phyloP scores from a whole-genome alignment of 2,113 vertebrate species.

The Pelmatolapia mariae region DNA sequence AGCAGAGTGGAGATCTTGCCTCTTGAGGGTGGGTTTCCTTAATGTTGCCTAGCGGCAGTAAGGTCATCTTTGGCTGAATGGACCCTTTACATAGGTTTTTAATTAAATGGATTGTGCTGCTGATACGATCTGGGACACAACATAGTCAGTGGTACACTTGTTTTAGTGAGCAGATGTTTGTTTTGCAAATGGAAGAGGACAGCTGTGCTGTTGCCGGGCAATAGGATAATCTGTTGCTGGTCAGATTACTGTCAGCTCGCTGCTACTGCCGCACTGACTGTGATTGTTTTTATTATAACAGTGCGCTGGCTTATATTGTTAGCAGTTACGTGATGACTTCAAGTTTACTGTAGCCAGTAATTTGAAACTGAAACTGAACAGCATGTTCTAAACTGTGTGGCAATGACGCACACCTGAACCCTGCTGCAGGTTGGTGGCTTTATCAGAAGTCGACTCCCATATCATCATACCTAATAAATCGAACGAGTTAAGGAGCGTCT shows the following conservation, averaged over 20 bases:
- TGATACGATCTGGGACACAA: slow-evolving; percentile 29
- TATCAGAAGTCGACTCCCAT: accelerated
- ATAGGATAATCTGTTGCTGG: slow-evolving; percentile 57
- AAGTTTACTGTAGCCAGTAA: background rate
- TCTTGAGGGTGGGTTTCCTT: background rate
- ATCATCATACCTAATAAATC: background rate
- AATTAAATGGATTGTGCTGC: background rate
- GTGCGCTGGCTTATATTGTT: background rate
- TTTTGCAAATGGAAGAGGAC: slow-evolving; percentile 59
- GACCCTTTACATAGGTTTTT: background rate
- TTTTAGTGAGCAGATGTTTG: slow-evolving; percentile 59
- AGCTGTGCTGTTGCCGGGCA: slow-evolving; percentile 62
- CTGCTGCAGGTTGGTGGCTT: background rate
- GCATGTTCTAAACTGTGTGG: background rate
- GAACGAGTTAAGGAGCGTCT: background rate
- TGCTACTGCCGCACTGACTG: background rate
- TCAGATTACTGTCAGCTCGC: slow-evolving; percentile 44
- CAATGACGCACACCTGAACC: background rate
- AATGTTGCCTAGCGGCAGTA: background rate
- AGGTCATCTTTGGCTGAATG: background rate
- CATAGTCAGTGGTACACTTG: background rate
- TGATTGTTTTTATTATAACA: background rate
- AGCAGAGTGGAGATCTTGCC: background rate
- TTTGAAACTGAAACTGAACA: background rate
- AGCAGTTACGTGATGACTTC: background rate